phyloP scores from a whole-genome alignment of 2,888 invertebrate species.

The Sicus ferrugineus region DNA sequence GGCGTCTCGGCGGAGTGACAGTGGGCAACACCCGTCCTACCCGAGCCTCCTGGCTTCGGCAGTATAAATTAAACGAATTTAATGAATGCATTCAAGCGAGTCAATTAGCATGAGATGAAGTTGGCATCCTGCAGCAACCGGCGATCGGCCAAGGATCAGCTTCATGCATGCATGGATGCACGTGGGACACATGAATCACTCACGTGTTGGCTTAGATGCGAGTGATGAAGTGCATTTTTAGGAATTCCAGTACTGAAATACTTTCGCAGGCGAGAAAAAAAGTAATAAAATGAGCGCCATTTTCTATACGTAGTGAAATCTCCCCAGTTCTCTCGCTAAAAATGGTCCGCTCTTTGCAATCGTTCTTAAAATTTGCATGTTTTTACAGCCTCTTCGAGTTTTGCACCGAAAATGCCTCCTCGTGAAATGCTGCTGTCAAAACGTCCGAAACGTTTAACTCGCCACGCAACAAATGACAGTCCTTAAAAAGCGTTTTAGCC shows the following conservation, averaged over 20 bases:
- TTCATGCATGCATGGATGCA: neutral
- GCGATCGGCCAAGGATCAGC: slow-evolving; percentile 6
- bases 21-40: neutral
- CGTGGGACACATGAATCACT: neutral
- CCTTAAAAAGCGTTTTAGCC: slow-evolving; percentile 18
- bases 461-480: slow-evolving; percentile 22
- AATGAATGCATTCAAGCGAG: slow-evolving; percentile 26
- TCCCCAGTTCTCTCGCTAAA: too few relatives aligned
- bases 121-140: neutral
- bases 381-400: neutral
- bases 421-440: slow-evolving; percentile 15
- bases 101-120: slow-evolving; percentile 22
- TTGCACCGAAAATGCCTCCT: neutral
- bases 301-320: too few relatives aligned
- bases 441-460: slow-evolving; percentile 27
- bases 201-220: neutral
- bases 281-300: too few relatives aligned
- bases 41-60: neutral
- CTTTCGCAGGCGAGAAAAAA: too few relatives aligned
- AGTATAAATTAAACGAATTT: slow-evolving; percentile 13
- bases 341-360: neutral
- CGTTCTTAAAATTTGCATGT: slow-evolving; percentile 9
- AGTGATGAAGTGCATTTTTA: neutral
- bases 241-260: too few relatives aligned
- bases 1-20: neutral